Conservation (phyloP, 1,140 invertebrate species). For the Temnothorax nylanderi region DNA sequence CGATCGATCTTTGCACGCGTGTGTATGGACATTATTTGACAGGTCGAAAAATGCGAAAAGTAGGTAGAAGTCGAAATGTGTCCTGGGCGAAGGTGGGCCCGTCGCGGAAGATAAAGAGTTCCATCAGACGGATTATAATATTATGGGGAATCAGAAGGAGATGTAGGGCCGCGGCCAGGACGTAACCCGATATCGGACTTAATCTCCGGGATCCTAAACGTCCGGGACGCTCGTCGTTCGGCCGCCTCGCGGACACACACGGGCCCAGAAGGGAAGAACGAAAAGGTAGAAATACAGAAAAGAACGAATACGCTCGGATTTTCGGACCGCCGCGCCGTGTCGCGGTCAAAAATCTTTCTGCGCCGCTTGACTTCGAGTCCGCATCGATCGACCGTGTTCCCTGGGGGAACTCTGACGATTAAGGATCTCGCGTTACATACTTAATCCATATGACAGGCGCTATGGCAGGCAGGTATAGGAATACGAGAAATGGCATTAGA, state of each 20-base stretch:
- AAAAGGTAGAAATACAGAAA: conserved; percentile 70
- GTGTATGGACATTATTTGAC: background rate
- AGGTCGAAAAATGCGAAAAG: background rate
- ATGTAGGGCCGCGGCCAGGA: conserved; percentile 70
- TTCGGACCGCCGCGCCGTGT: conserved; percentile 50
- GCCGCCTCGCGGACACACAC: background rate
- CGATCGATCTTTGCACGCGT: background rate
- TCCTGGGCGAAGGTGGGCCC: background rate
- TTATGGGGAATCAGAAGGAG: conserved; percentile 80
- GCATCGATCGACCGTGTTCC: conserved; percentile 74
- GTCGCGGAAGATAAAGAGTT: conserved; percentile 78
- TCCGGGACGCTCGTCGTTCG: conserved; percentile 61
- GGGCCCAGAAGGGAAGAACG: background rate
- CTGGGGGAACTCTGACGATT: conserved; percentile 68
- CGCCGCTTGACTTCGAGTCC: conserved; percentile 76
- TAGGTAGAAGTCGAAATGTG: conserved; percentile 3
- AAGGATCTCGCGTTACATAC: conserved; percentile 73
- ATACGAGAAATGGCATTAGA: conserved; percentile 45
- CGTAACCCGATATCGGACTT: conserved; percentile 82
- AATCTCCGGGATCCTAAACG: conserved; percentile 80
- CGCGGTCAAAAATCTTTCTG: conserved; percentile 75
- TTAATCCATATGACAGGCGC: conserved; percentile 47
- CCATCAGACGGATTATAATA: conserved; percentile 84
- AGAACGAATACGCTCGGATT: conserved; percentile 51
- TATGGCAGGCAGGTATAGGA: conserved; percentile 20